A percentile compares a stretch with the other conserved stretches of the same genome.
Conservation (phyloP, 2,888 invertebrate genomes). For the Zygaena filipendulae region DNA sequence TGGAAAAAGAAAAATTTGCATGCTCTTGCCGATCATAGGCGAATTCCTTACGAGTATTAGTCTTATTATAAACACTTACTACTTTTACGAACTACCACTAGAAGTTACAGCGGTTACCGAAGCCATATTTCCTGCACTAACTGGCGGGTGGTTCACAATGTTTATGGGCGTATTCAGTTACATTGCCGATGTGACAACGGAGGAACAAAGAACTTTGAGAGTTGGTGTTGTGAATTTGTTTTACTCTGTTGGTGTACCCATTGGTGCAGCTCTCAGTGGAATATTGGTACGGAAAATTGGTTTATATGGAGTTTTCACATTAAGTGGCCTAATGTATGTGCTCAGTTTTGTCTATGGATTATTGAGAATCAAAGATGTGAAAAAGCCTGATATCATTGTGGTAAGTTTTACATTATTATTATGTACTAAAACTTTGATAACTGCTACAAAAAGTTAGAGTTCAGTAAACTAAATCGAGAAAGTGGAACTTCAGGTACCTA, state of each 20-base stretch:
- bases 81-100: slow-evolving; percentile 82
- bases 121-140: slow-evolving; percentile 83
- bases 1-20: slow-evolving; percentile 81
- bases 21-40: slow-evolving; percentile 83
- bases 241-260: slow-evolving; percentile 87
- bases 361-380: slow-evolving; percentile 77
- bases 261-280: slow-evolving; percentile 90
- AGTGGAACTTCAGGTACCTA: too few species aligned
- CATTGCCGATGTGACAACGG: slow-evolving; percentile 86
- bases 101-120: slow-evolving; percentile 84
- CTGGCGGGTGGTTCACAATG: slow-evolving; percentile 91
- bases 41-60: slow-evolving; percentile 84
- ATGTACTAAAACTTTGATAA: too few species aligned
- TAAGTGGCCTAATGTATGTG: slow-evolving; percentile 79
- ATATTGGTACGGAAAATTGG: slow-evolving; percentile 79
- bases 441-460: too few species aligned
- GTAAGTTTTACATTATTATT: too few species aligned
- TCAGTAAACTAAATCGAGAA: too few species aligned
- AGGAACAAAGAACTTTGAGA: slow-evolving; percentile 83
- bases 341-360: slow-evolving; percentile 80
- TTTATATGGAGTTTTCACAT: slow-evolving; percentile 84
- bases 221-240: slow-evolving; percentile 91
- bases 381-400: slow-evolving; percentile 38
- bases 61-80: slow-evolving; percentile 81
- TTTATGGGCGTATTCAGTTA: slow-evolving; percentile 92